Conservation (phyloP, 2,113 vertebrate species). For the Phrynosoma platyrhinos region DNA sequence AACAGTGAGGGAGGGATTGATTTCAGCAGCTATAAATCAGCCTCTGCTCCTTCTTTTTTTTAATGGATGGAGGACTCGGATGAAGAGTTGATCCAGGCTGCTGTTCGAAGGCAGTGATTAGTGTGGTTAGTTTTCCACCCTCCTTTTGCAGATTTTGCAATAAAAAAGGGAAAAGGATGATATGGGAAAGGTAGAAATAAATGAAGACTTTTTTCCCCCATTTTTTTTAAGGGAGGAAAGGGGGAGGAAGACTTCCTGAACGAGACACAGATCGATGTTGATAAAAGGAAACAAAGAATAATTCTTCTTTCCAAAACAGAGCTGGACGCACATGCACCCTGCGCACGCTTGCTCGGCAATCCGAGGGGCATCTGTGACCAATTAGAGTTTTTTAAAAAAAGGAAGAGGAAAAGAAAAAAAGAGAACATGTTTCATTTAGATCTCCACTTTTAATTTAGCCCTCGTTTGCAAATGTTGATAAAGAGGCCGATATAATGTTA, state of each 20-base stretch:
- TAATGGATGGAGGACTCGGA: neutral
- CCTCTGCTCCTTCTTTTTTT: neutral
- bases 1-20: slow-evolving; percentile 21
- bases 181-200: slow-evolving; percentile 15
- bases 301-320: neutral
- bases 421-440: neutral
- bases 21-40: slow-evolving; percentile 43
- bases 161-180: no score
- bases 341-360: no score
- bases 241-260: neutral
- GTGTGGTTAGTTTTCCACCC: neutral
- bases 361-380: neutral
- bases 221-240: neutral
- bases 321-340: neutral
- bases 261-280: neutral
- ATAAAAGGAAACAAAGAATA: neutral
- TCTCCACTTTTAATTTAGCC: slow-evolving; percentile 13
- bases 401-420: no score
- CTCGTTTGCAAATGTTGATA: neutral
- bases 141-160: neutral
- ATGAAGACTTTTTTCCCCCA: neutral
- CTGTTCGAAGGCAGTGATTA: slow-evolving; percentile 7
- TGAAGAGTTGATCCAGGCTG: slow-evolving; percentile 14
- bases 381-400: neutral
- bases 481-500: neutral